Percentiles rank a stretch among this genome's conserved stretches.
Conservation (phyloP, 1,140 invertebrate species). For the Drosophila gunungcola region DNA sequence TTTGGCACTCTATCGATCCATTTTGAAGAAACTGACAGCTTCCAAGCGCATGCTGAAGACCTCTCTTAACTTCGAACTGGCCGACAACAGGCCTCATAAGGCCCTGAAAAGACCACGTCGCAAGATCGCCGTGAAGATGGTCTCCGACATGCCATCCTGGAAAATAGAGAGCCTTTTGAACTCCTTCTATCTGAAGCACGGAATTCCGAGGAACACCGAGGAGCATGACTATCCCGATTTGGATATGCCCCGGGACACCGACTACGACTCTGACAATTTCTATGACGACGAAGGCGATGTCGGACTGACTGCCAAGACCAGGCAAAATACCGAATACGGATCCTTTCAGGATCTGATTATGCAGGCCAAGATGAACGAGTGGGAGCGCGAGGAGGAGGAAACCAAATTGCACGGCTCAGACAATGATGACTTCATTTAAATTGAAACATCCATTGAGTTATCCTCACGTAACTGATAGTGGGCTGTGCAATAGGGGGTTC, state of each 20-base stretch:
- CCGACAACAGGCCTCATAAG: slow-evolving; percentile 54
- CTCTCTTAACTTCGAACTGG: slow-evolving; percentile 68
- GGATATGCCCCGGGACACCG: slow-evolving; percentile 50
- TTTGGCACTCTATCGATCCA: slow-evolving; percentile 44
- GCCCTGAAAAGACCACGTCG: slow-evolving; percentile 58
- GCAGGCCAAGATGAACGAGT: slow-evolving; percentile 67
- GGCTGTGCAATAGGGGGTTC: slow-evolving; percentile 63
- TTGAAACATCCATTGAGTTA: background rate
- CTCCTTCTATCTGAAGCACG: slow-evolving; percentile 69
- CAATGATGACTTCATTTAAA: slow-evolving; percentile 65
- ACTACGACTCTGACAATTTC: slow-evolving; percentile 72
- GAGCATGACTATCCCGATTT: slow-evolving; percentile 49
- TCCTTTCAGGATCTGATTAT: slow-evolving; percentile 76
- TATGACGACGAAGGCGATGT: slow-evolving; percentile 75
- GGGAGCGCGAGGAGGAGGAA: slow-evolving; percentile 67
- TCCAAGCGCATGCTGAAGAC: slow-evolving; percentile 66
- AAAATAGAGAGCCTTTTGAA: slow-evolving; percentile 64
- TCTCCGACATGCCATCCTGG: slow-evolving; percentile 72
- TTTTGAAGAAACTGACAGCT: slow-evolving; percentile 49
- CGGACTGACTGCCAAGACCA: slow-evolving; percentile 45
- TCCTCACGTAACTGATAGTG: background rate
- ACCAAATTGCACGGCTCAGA: slow-evolving; percentile 64
- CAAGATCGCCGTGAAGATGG: slow-evolving; percentile 76
- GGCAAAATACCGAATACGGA: slow-evolving; percentile 63
- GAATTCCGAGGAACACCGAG: slow-evolving; percentile 39